phyloP scores from a whole-genome alignment of 2,797 vertebrate species.

The Aldrovandia affinis region DNA sequence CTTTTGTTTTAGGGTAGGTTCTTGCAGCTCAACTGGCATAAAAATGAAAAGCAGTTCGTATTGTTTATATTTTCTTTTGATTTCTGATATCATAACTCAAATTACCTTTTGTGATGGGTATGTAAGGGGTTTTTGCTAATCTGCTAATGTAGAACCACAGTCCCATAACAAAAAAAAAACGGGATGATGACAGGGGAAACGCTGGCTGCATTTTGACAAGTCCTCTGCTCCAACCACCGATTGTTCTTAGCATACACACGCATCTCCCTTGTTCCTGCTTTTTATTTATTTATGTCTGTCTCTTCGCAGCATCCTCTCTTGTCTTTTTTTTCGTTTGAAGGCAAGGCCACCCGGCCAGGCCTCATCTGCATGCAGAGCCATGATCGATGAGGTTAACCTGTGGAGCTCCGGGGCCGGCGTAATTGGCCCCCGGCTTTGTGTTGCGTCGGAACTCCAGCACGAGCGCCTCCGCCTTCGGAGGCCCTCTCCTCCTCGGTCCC shows the following conservation, averaged over 20 bases:
- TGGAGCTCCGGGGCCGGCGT: constrained; percentile 35
- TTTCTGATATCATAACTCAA: neutral
- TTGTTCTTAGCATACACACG: constrained; percentile 2
- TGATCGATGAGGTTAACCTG: constrained; percentile 55
- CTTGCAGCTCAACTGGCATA: neutral
- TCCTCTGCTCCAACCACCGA: neutral
- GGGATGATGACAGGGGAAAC: neutral
- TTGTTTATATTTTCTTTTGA: neutral
- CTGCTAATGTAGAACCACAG: neutral
- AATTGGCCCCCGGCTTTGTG: constrained; percentile 53
- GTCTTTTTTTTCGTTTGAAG: constrained; percentile 8
- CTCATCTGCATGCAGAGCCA: constrained; percentile 46
- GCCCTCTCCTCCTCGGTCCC: constrained; percentile 43
- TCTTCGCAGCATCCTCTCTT: constrained; percentile 20
- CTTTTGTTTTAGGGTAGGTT: neutral
- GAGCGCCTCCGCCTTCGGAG: constrained; percentile 49
- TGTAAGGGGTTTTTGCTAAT: neutral
- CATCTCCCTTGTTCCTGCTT: constrained; percentile 13
- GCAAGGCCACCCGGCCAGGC: neutral
- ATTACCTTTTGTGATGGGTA: neutral
- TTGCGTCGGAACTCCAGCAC: constrained; percentile 30
- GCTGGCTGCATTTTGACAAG: constrained; percentile 8
- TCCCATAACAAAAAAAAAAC: constrained; percentile 2
- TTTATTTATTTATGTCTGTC: constrained; percentile 14
- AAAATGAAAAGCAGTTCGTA: neutral